Evolutionary conservation across 2,113 vertebrate genomes (phyloP), one percentile per base, ranked within the genome.

Genomic region (Oreochromis tanganicae): DNA sequence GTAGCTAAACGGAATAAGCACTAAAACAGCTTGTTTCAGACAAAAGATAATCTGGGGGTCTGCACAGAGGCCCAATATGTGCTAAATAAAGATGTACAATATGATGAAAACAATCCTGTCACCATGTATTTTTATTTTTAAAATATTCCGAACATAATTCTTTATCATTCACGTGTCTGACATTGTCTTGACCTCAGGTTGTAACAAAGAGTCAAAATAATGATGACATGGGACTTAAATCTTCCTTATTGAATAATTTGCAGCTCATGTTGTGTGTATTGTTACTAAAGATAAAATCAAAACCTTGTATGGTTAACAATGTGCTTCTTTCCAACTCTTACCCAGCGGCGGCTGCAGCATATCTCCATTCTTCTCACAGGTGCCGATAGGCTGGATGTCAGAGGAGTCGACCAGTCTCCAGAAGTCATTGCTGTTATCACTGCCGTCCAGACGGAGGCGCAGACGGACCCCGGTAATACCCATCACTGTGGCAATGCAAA

Each of bases 371-470:
- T 98, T 98, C 95, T 99, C 98, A 59, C 98, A 99, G 38, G 97
- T 99, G 59, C 98, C 98, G 0, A 99, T 96, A 14, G 98, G 98
- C 88, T 99, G 98, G 91, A 99, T 98, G 56, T 99, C 98, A 0
- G 97, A 95, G n/a, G 98, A 99, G 96, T 99, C 98, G 5, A 99
- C 98, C 80, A 99, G 97, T 27, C 97, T 96, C 98, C 98, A 99
- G 92, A 99, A 99, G 94, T 99, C 98, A 81, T 99, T 99, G 95
- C 96, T 98, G 96, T 98, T 98, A 95, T 99, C 98, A 9, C 97
- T 98, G 46, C 98, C 98, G 43, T 99, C 98, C 85, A 99, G 96
- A 2, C 98, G 95, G 84, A 99, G 94, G 19, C 97, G 96, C 13
- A 99, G 96, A 41, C 98, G 97, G 38, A 97, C 97, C 24, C 98